A percentile compares a stretch with the other conserved stretches of the same genome.
These are phyloP conservation scores for Girardinichthys multiradiatus DNA, from an alignment of 2,113 vertebrate genomes.

Conservation along the genomic window DNA sequence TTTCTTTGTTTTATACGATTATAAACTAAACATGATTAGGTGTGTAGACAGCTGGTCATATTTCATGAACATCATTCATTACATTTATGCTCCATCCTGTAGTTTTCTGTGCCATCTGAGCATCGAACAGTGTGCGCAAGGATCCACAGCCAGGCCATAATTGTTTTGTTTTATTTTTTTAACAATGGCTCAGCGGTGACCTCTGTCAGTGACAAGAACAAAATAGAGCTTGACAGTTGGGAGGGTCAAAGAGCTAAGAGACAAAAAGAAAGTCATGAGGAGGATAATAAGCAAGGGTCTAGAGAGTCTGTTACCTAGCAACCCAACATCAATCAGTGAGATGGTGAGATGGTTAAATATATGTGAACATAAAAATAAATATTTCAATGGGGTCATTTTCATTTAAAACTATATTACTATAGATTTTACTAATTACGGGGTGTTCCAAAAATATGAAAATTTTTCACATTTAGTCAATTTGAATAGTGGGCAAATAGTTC, in stretches of 20 bases:
- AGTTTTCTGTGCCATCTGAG: neutral
- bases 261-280: constrained; percentile 35
- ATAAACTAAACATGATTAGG: neutral
- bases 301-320: constrained; percentile 73
- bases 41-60: neutral
- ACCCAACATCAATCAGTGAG: constrained; percentile 56
- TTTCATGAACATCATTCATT: neutral
- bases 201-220: constrained; percentile 14
- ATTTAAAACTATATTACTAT: too few species aligned
- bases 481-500: too few species aligned
- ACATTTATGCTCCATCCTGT: neutral
- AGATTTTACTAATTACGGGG: too few species aligned
- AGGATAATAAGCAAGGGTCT: constrained; percentile 33
- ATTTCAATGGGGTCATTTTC: neutral
- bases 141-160: neutral
- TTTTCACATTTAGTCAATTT: too few species aligned
- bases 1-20: neutral
- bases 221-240: constrained; percentile 3
- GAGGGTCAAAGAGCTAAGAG: constrained; percentile 44
- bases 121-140: neutral
- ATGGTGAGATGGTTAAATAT: constrained; percentile 14
- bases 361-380: constrained; percentile 27
- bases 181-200: constrained; percentile 21
- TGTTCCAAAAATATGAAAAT: too few species aligned
- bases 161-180: neutral